Evolutionary conservation across 1,140 invertebrate species (phyloP), one percentile per base, ranked within the genome.

Genomic region (Metaphire vulgaris): DNA sequence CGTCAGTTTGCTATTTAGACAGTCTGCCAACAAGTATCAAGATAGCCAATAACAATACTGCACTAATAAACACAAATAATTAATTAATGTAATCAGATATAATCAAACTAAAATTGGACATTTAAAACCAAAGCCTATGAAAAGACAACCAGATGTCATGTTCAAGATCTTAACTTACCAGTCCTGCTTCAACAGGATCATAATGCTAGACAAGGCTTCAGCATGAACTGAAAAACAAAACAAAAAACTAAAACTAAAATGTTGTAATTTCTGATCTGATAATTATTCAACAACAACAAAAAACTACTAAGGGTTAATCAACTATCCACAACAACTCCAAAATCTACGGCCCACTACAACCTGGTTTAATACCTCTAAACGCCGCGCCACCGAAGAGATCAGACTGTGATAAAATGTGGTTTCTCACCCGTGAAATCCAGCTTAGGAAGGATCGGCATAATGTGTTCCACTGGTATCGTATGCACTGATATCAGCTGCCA

Each of bases 401-500:
- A n/a, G n/a, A n/a, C n/a, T n/a, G n/a, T n/a, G n/a, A n/a, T n/a
- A n/a, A n/a, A n/a, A n/a, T n/a, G n/a, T n/a, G n/a, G n/a, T n/a
- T 74, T 1, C 21, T 81, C 83, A 88, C 87, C 77, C 78, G 81
- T 80, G 76, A 91, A 93, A 82, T 96, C 92, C 72, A 98, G 86
- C 84, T 94, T 92, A 1, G 94, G 92, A 80, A 98, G 89, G 80
- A 98, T 89, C 33, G 95, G 93, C 83, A 97, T 88, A 72, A 97
- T 90, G 82, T 92, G 91, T 81, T 96, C 93, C 2, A 97, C 89
- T 15, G 93, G 91, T 82, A 97, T 93, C 84, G 95, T 93, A 82
- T 98, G 96, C 66, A 95, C 94, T 79, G 92, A 90, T 64, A 97
- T 90, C 34, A 99, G 88, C 87, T 97, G 94, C 96, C 96, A 99